Conservation (phyloP, 2,888 invertebrate genomes). For the Xestia ashworthii region DNA sequence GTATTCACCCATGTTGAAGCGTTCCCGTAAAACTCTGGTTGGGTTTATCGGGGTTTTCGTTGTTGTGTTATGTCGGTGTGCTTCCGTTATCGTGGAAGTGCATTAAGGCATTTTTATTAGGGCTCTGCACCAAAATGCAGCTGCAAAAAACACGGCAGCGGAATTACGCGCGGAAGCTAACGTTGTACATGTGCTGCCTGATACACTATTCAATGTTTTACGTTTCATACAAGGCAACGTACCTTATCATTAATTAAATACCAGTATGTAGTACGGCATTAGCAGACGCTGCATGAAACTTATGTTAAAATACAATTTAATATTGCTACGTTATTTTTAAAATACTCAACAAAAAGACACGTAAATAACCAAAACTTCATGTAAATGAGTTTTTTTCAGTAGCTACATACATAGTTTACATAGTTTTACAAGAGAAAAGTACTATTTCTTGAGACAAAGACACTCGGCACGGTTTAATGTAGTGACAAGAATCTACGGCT, state of each 20-base stretch:
- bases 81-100: slow-evolving; percentile 27
- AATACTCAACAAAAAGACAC: slow-evolving; percentile 17
- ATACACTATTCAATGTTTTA: slow-evolving; percentile 8
- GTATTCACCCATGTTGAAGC: slow-evolving; percentile 16
- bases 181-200: slow-evolving; percentile 6
- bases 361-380: not conserved
- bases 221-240: slow-evolving; percentile 5
- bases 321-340: not conserved
- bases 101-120: slow-evolving; percentile 41
- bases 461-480: slow-evolving; percentile 13
- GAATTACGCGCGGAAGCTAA: not conserved
- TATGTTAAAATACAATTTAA: slow-evolving; percentile 8
- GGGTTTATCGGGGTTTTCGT: slow-evolving; percentile 16
- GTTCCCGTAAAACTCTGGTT: slow-evolving; percentile 4
- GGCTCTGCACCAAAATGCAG: slow-evolving; percentile 19
- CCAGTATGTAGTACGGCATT: too few relatives aligned
- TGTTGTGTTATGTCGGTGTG: slow-evolving; percentile 15
- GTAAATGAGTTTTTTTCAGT: not conserved
- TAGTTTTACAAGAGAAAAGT: not conserved
- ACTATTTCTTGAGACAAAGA: slow-evolving; percentile 1
- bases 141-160: slow-evolving; percentile 2
- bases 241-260: slow-evolving; percentile 22
- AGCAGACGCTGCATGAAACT: not conserved
- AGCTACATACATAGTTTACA: not conserved
- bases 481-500: slow-evolving; percentile 10